Base-by-base conservation (phyloP, 2,113 vertebrate species). In the Pelecanoides urinatrix region DNA sequence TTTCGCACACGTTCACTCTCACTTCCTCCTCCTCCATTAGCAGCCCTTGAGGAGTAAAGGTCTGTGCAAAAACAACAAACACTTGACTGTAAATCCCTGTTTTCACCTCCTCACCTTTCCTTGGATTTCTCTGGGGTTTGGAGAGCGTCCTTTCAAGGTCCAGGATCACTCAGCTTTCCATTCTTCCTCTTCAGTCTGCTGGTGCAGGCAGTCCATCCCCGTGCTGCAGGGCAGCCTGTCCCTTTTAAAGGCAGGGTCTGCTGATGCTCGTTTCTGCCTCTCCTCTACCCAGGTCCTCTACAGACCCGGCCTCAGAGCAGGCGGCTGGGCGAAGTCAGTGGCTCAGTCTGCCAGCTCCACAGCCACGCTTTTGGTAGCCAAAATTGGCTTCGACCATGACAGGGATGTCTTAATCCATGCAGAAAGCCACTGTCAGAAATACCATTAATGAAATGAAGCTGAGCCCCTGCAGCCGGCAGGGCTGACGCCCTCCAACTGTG, bases 1-100 rank as follows among this genome's bases (percentile, higher is more conserved):
- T 92, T 81, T 78, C 1, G 0, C 49, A 96, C 76, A 78, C 4
- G 9, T 74, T 77, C 76, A 22, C 23, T 55, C 84, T 94, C 94
- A 78, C 91, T 95, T 97, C 96, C 92, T 92, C 56, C 38, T 94
- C 55, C 77, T 61, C 53, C 45, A 10, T 32, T n/a, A 63, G 36
- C 74, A 86, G 67, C 77, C 25, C 59, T 70, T 70, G n/a, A 83
- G 56, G 63, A 70, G 45, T 40, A 56, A 52, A 91, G 21, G 36
- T 56, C 74, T 73, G 27, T 12, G 29, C 71, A 68, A 88, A 89
- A 63, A 7, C 0, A 5, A 67, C 38, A 80, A 30, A 65, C 34
- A 4, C 32, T 36, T n/a, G 16, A 40, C 26, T 62, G 29, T 32
- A 73, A 65, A 66, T 50, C 13, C 25, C 56, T 59, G 45, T 56